phyloP scores from a whole-genome alignment of 1,140 invertebrate genomes.

The Hypothenemus hampei region DNA sequence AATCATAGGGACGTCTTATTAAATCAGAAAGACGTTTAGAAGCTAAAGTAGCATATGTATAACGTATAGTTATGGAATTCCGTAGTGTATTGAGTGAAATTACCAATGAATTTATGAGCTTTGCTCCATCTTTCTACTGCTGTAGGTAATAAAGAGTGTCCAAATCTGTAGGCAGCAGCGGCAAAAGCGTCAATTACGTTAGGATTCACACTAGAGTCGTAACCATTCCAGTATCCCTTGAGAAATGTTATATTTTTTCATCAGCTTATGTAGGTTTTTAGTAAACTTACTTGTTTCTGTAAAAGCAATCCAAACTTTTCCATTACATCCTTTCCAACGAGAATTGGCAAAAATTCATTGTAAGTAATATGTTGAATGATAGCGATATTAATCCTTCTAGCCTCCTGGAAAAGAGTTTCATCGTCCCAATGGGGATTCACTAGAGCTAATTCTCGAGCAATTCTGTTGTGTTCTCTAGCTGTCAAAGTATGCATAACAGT shows the following conservation, averaged over 20 bases:
- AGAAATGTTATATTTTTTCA: neutral
- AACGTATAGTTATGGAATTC: neutral
- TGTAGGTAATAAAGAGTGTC: conserved; percentile 82
- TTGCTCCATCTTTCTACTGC: conserved; percentile 89
- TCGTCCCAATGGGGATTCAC: conserved; percentile 95
- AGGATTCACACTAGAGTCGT: conserved; percentile 78
- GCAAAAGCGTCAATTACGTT: conserved; percentile 83
- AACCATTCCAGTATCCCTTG: conserved; percentile 84
- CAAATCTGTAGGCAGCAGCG: conserved; percentile 84
- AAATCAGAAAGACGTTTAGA: conserved; percentile 85
- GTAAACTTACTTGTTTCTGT: conserved; percentile 65
- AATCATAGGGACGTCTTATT: conserved; percentile 81
- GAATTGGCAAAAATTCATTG: conserved; percentile 90
- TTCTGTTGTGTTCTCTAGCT: conserved; percentile 82
- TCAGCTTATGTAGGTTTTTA: neutral
- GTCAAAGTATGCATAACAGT: conserved; percentile 88
- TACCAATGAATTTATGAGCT: conserved; percentile 87
- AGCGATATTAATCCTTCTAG: conserved; percentile 82
- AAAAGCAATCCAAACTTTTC: conserved; percentile 81
- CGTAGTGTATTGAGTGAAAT: conserved; percentile 24
- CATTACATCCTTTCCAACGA: conserved; percentile 91
- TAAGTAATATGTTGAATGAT: conserved; percentile 91
- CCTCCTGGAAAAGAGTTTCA: conserved; percentile 89
- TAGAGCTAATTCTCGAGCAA: conserved; percentile 67
- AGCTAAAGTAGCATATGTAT: conserved; percentile 50